Evolutionary conservation across 2,113 vertebrate genomes (phyloP).

Genomic region (Siphamia tubifer): DNA sequence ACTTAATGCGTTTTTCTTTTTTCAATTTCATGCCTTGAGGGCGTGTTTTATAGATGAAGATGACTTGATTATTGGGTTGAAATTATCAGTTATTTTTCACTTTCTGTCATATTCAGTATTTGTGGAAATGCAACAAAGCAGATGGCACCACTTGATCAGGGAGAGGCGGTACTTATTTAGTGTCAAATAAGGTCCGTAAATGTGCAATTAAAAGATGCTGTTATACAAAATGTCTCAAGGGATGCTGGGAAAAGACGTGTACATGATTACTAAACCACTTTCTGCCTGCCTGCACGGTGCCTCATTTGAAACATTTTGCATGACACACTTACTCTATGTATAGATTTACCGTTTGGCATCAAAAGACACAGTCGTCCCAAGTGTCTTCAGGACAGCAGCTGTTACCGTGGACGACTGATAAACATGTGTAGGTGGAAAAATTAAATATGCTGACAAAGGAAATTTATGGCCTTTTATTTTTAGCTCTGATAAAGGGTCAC

Average conservation of each 20-base stretch:
- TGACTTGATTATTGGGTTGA: background rate
- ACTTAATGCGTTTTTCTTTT: conserved; percentile 3
- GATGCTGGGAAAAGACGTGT: background rate
- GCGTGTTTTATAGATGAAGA: background rate
- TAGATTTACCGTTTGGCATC: conserved; percentile 3
- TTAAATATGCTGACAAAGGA: conserved; percentile 16
- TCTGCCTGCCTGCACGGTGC: background rate
- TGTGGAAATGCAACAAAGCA: background rate
- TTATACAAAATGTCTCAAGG: background rate
- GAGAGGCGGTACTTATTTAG: background rate
- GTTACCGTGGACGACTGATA: background rate
- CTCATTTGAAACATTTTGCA: background rate
- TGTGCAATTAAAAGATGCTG: conserved; percentile 14
- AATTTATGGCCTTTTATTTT: background rate
- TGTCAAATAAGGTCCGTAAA: background rate
- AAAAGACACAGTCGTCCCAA: conserved; percentile 6
- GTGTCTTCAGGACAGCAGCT: conserved; percentile 7
- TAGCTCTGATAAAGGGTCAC: background rate
- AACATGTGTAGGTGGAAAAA: conserved; percentile 16
- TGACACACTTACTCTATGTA: too few species aligned
- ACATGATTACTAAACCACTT: too few species aligned
- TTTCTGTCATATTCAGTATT: background rate
- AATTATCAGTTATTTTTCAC: background rate
- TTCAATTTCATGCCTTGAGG: background rate
- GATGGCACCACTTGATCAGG: background rate